phyloP scores from a whole-genome alignment of 1,140 invertebrate genomes.

The Phenacoccus solenopsis region DNA sequence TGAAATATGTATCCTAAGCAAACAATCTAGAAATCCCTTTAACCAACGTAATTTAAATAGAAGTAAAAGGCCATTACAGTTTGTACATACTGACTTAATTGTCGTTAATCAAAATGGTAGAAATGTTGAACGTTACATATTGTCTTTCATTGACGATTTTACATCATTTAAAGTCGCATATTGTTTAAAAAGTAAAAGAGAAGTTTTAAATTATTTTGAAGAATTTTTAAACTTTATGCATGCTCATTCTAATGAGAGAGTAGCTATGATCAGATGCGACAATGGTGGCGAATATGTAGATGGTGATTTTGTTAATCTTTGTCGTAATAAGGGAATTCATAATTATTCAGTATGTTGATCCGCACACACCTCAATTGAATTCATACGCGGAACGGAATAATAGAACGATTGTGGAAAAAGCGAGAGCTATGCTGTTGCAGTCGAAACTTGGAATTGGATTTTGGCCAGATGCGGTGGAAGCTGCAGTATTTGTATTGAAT shows the following conservation, averaged over 20 bases:
- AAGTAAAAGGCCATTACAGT: no score
- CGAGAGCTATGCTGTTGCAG: slow-evolving; percentile 22
- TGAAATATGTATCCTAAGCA: no score
- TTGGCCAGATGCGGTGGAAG: slow-evolving; percentile 22
- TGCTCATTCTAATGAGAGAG: background rate
- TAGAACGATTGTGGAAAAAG: slow-evolving; percentile 21
- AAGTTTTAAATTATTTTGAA: slow-evolving; percentile 25
- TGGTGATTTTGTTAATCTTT: background rate
- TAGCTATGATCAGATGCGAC: slow-evolving; percentile 20
- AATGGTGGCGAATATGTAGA: slow-evolving; percentile 20
- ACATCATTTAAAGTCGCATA: background rate
- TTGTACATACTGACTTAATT: no score
- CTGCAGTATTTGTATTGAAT: slow-evolving; percentile 23
- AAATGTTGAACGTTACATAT: no score
- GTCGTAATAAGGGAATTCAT: slow-evolving; percentile 9
- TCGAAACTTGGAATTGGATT: slow-evolving; percentile 18
- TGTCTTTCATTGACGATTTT: no score
- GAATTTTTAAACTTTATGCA: slow-evolving; percentile 21
- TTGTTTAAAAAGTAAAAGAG: slow-evolving; percentile 22
- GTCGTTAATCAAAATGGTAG: no score
- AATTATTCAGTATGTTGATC: background rate
- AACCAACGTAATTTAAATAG: no score
- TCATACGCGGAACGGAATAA: slow-evolving; percentile 21
- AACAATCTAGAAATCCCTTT: no score
- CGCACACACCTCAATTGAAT: slow-evolving; percentile 7